Evolutionary conservation across 2,888 invertebrate species (phyloP).

Genomic region (Drosophila engyochracea): DNA sequence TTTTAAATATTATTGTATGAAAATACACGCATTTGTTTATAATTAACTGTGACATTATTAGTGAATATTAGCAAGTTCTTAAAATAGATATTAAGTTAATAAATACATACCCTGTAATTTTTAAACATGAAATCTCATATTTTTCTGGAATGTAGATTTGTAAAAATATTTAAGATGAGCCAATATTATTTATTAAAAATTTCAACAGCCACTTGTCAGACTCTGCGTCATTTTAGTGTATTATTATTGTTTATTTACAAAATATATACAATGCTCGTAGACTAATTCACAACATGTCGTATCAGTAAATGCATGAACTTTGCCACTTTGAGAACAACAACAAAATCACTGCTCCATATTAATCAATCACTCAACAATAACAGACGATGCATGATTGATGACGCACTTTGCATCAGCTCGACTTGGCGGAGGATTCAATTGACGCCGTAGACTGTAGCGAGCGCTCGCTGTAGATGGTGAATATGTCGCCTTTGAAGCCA

Average conservation of each 20-base stretch:
- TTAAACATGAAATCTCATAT: not conserved
- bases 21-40: not conserved
- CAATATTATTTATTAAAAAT: not conserved
- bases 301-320: slow-evolving; percentile 42
- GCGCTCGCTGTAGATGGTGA: slow-evolving; percentile 33
- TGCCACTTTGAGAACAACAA: slow-evolving; percentile 16
- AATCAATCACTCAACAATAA: slow-evolving; percentile 54
- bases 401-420: slow-evolving; percentile 7
- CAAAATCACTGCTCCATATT: slow-evolving; percentile 18
- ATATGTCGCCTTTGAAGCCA: slow-evolving; percentile 30
- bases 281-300: slow-evolving; percentile 3
- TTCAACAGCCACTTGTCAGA: too few species aligned
- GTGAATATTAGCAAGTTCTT: slow-evolving; percentile 2
- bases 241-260: slow-evolving; percentile 13
- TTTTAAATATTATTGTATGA: slow-evolving; percentile 9
- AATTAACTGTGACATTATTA: slow-evolving; percentile 19
- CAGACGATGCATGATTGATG: slow-evolving; percentile 51
- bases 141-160: not conserved
- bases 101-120: not conserved
- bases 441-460: slow-evolving; percentile 45
- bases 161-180: not conserved
- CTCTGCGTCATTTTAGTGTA: not conserved
- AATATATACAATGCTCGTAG: not conserved
- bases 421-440: slow-evolving; percentile 50
- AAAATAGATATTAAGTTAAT: not conserved